Base-by-base conservation (phyloP, 2,113 vertebrate genomes). In the Archocentrus centrarchus region DNA sequence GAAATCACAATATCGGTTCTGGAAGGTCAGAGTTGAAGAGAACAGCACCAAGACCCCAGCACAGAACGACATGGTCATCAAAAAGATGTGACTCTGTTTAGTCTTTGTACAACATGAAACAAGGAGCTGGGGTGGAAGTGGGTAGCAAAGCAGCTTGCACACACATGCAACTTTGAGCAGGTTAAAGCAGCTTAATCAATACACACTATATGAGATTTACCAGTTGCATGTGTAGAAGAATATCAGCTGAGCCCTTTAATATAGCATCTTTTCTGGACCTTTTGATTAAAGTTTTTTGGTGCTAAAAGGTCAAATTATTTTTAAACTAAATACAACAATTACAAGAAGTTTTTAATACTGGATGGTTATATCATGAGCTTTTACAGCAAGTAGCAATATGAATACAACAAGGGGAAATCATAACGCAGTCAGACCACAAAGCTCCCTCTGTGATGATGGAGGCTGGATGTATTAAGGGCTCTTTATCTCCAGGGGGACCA, bases 401-500 rank as follows among this genome's bases (percentile, higher is more conserved):
- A 27, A 47, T 17, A 66, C 39, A 68, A 68, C 5, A 68, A 70
- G 44, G 44, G 44, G 6, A 55, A 66, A 55, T 73, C 47, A 55
- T 32, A 55, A 11, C 4, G 6, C 17, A 55, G n/a, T 2, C 7
- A 39, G n/a, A 20, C 18, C 22, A 30, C 11, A 44, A 53, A 58
- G 47, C 24, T 50, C 35, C 13, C 6, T 37, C 3, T 39, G n/a
- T 59, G 55, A 6, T 60, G 50, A 59, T 59, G 37, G 13, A 39
- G 41, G 53, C 55, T 32, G 37, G 11, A 6, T 63, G 18, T 35
- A 80, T 30, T 59, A 22, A 57, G 22, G 27, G 0, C 11, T 11
- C 41, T 4, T 80, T 59, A 4, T 24, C 47, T 64, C 20, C 63
- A 99, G 98, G 97, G 94, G 13, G 92, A 97, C n/a, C 94, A 95